Evolutionary conservation across 2,113 vertebrate species (phyloP).

Genomic region (Clarias gariepinus): DNA sequence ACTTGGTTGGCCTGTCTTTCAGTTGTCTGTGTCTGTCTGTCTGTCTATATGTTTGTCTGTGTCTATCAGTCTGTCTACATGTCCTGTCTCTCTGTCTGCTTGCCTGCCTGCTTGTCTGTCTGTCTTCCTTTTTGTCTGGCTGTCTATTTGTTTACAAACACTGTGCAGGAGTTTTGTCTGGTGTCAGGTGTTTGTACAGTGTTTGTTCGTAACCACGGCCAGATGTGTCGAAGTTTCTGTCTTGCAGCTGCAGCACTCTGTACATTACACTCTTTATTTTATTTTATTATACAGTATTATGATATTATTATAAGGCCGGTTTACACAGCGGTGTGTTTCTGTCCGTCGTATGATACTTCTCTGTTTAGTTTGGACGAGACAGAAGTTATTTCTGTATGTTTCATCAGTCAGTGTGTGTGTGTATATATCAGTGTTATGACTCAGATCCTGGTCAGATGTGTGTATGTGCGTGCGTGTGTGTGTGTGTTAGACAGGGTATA

Average conservation of each 20-base stretch:
- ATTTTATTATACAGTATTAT: neutral
- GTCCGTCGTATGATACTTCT: neutral
- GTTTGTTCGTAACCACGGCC: neutral
- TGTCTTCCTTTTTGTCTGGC: neutral
- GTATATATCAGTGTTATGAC: conserved; percentile 5
- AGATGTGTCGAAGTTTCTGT: neutral
- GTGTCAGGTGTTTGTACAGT: neutral
- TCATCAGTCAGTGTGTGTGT: conserved; percentile 14
- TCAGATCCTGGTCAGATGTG: neutral
- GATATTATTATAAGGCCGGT: neutral
- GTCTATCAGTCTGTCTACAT: neutral
- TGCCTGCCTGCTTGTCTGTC: neutral
- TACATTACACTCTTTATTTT: neutral
- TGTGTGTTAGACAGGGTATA: neutral
- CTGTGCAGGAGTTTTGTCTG: neutral
- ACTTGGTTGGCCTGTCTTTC: neutral
- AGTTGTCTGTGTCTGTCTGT: neutral
- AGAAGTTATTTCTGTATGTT: conserved; percentile 22
- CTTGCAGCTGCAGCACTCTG: neutral
- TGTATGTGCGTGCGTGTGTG: neutral
- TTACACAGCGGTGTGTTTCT: neutral
- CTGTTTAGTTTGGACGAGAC: conserved; percentile 1
- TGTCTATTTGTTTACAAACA: neutral
- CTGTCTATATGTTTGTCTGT: neutral
- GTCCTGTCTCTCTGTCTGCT: neutral